Evolutionary conservation across 2,113 vertebrate genomes (phyloP), one percentile per base, ranked within the genome.

Genomic region (Fregetta grallaria): DNA sequence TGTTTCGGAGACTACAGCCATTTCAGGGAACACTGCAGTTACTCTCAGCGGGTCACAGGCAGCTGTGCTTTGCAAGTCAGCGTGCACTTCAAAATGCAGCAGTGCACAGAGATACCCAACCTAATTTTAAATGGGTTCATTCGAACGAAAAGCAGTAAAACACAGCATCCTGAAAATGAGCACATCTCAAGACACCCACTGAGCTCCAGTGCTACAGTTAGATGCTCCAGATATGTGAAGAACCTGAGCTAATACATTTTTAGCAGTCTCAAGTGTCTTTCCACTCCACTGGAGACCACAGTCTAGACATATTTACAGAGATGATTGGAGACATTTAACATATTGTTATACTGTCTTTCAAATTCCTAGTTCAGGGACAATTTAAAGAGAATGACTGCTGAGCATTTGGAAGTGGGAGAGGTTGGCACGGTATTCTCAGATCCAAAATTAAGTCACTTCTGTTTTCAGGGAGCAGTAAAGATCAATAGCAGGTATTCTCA

Each of bases 241-340:
- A 61, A 91, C 89, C 76, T 77, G 50, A 92, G 56, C 32, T 86
- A 74, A 78, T 42, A 47, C 2, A 59, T 85, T 96, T 91, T 92
- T 82, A 94, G 87, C 65, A 85, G 44, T 56, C 77, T 92, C 52
- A 77, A 94, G 73, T 89, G 77, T 91, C 70, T 94, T 92, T 92
- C 61, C 80, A 49, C 91, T 87, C 61, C 87, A 72, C 73, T 94
- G 77, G 91, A 96, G 93, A 90, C 80, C 65, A 23, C 30, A 89
- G 91, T 68, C 95, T 92, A 95, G 93, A 84, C 34, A 0, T 87
- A 87, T 84, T 92, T 96, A 89, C 76, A 87, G 77, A 94, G 73
- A 82, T 56, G 72, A 87, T 10, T 78, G 18, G 68, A 89, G 89
- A 92, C 56, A 34, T 85, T 89, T 78, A 96, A 89, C 87, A 66